phyloP scores from a whole-genome alignment of 2,888 invertebrate genomes.

The Apantesis nais region DNA sequence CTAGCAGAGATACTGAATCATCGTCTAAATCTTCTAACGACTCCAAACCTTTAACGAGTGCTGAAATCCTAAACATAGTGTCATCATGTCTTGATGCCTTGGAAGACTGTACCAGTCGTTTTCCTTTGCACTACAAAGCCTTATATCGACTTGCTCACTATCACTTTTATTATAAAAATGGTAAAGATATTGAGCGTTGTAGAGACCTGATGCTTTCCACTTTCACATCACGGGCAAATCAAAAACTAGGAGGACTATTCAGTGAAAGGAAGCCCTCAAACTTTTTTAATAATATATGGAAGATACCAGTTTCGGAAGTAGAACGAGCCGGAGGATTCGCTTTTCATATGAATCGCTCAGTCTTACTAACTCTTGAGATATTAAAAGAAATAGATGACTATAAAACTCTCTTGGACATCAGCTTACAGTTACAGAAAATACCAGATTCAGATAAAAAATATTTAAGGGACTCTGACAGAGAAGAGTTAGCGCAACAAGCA shows the following conservation, averaged over 20 bases:
- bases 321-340: conserved; percentile 97
- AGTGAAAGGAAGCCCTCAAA: conserved; percentile 93
- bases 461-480: conserved; percentile 93
- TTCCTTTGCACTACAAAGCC: conserved; percentile 97
- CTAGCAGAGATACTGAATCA: conserved; percentile 82
- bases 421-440: conserved; percentile 90
- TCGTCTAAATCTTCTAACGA: conserved; percentile 75
- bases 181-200: conserved; percentile 89
- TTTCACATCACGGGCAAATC: conserved; percentile 88
- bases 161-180: conserved; percentile 90
- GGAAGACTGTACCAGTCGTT: conserved; percentile 93
- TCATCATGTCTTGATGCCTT: conserved; percentile 90
- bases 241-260: conserved; percentile 92
- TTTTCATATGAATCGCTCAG: conserved; percentile 95
- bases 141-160: conserved; percentile 94
- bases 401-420: conserved; percentile 91
- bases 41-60: conserved; percentile 74
- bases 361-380: conserved; percentile 92
- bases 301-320: conserved; percentile 95
- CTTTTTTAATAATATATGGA: conserved; percentile 97
- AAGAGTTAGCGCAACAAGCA: conserved; percentile 92
- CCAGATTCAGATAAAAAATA: conserved; percentile 96
- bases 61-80: conserved; percentile 87
- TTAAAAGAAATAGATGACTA: conserved; percentile 92
- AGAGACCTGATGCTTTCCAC: conserved; percentile 89